phyloP scores from a whole-genome alignment of 2,113 vertebrate species.

The Alligator mississippiensis region DNA sequence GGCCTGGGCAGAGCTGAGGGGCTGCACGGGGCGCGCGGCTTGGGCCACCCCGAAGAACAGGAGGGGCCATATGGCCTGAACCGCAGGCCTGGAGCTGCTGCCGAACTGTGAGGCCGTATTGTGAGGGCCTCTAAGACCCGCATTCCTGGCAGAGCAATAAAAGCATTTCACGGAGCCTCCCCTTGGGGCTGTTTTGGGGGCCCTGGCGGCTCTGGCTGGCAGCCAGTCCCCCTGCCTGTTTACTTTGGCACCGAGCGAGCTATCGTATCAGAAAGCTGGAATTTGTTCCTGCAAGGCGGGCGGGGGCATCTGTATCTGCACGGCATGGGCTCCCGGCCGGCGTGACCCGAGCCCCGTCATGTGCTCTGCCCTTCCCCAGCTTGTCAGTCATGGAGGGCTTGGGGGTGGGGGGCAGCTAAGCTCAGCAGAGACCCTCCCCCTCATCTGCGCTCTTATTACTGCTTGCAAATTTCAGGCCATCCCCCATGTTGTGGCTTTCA shows the following conservation, averaged over 20 bases:
- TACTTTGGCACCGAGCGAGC: not conserved
- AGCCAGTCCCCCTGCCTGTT: not conserved
- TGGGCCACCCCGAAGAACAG: not conserved
- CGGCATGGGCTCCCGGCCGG: not conserved
- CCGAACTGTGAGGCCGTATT: not conserved
- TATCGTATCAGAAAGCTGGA: not conserved
- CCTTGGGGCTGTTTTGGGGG: not conserved
- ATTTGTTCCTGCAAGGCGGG: not conserved
- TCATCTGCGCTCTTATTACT: not conserved
- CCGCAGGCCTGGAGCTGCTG: not conserved
- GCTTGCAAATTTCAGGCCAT: not conserved
- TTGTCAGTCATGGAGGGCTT: not conserved
- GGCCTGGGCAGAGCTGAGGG: not conserved
- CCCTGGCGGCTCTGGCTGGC: not conserved
- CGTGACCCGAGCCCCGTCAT: not conserved
- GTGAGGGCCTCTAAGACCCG: not conserved
- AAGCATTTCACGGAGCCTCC: not conserved
- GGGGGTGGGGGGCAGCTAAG: not conserved
- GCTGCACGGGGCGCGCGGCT: not conserved
- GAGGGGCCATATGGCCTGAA: not conserved
- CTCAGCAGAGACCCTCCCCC: not conserved
- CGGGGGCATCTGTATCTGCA: not conserved
- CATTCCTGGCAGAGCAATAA: not conserved
- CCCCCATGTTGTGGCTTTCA: not conserved
- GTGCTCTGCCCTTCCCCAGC: not conserved